phyloP scores from a whole-genome alignment of 2,113 vertebrate species.

The Cervus canadensis region DNA sequence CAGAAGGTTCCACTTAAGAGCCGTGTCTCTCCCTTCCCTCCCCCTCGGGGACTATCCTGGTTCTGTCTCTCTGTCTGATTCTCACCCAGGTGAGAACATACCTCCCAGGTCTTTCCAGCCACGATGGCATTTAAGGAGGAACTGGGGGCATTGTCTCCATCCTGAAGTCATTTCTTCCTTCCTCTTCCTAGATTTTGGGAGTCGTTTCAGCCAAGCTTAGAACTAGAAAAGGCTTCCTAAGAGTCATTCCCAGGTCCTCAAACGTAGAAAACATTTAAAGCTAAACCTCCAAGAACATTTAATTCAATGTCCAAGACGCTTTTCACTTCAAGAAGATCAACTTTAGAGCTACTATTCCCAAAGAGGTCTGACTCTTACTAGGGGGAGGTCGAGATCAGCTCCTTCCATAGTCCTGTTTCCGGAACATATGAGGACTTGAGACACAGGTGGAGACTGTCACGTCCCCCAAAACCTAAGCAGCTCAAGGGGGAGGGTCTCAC shows the following conservation, averaged over 20 bases:
- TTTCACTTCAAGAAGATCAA: neutral
- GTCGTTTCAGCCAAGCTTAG: neutral
- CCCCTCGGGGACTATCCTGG: no score
- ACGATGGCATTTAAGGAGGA: neutral
- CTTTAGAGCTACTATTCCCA: neutral
- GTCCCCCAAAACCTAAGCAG: neutral
- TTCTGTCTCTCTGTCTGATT: neutral
- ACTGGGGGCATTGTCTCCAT: fast-evolving
- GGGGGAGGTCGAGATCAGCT: neutral
- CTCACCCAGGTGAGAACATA: neutral
- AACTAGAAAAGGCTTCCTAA: neutral
- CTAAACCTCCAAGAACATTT: neutral
- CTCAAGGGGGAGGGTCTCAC: neutral
- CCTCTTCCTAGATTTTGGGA: neutral
- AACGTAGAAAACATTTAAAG: neutral
- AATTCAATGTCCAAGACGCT: neutral
- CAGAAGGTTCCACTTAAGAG: neutral
- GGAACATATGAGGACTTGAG: neutral
- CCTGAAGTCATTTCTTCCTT: neutral
- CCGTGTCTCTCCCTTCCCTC: no score
- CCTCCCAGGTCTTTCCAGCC: neutral
- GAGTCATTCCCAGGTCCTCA: conserved; percentile 17
- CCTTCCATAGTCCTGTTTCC: neutral
- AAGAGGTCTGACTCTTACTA: neutral
- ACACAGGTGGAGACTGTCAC: fast-evolving